Conservation (phyloP, 2,888 invertebrate genomes). For the Caenorhabditis imperialis region DNA sequence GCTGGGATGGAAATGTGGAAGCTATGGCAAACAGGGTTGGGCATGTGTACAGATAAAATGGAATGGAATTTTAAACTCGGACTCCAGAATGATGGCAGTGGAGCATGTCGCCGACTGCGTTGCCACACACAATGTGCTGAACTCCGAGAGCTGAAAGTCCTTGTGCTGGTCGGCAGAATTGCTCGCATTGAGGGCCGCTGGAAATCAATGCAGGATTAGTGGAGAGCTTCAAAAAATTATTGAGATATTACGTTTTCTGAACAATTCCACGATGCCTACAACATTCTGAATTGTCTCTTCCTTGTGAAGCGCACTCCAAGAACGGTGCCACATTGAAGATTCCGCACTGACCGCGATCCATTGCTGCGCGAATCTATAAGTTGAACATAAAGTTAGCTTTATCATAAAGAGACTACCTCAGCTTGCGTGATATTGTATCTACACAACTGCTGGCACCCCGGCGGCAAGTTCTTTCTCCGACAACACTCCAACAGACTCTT, state of each 20-base stretch:
- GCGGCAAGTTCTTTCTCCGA: constrained; percentile 68
- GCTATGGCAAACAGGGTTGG: not conserved
- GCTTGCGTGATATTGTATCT: constrained; percentile 75
- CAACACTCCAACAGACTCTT: constrained; percentile 67
- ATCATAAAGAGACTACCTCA: constrained; percentile 54
- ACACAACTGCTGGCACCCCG: constrained; percentile 72
- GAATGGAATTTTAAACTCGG: constrained; percentile 12
- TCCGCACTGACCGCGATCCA: constrained; percentile 75
- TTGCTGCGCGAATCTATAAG: constrained; percentile 68
- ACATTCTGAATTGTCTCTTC: constrained; percentile 72
- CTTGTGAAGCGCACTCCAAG: constrained; percentile 74
- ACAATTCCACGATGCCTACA: constrained; percentile 68
- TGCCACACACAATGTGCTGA: constrained; percentile 73
- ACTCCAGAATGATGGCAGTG: constrained; percentile 75
- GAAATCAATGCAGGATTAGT: constrained; percentile 16
- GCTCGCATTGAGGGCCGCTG: constrained; percentile 76
- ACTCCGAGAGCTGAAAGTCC: constrained; percentile 71
- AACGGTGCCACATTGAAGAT: constrained; percentile 75
- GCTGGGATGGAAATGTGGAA: too few species aligned
- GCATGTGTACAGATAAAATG: not conserved
- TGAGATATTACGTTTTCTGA: constrained; percentile 62
- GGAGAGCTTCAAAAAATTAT: not conserved
- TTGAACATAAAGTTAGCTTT: not conserved
- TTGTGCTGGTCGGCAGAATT: constrained; percentile 70
- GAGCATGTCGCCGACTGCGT: constrained; percentile 72